Evolutionary conservation across 2,797 vertebrate species (phyloP), one percentile per base, ranked within the genome.

Genomic region (Catharus ustulatus): DNA sequence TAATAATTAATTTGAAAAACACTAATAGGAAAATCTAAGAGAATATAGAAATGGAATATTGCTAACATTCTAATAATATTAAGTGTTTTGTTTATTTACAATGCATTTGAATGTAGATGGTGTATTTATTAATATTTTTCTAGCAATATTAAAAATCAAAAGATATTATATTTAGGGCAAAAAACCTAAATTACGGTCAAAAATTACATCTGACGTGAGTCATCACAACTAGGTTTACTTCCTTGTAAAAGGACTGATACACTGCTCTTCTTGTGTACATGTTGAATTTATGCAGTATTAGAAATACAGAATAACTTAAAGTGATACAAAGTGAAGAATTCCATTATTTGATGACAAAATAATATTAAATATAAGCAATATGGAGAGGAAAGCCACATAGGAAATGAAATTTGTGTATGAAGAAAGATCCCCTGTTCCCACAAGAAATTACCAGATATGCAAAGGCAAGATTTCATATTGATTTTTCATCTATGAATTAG

Each of bases 181-280:
- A 81, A 38, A 15, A 3, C 2, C 4, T 12, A 42, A 64, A 57
- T 71, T 55, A 40, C 15, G 30, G 22, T 54, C 11, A 16, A 61
- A n/a, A 59, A 52, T n/a, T 29, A 49, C n/a, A 45, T 45, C 36
- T 32, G 5, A 21, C 7, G 6, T 16, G 45, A 42, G 1, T 76
- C 40, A 66, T 23, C 34, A 57, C 18, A 63, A 40, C 21, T n/a
- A 72, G 14, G 21, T 61, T 11, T 27, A 38, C 5, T 55, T 24
- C 18, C 13, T 61, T 1, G 2, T 43, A 71, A 71, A 84, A 48
- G 8, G 4, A 62, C 4, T 51, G 17, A 42, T 1, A 11, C 8
- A 30, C 2, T 23, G 23, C 15, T 24, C 1, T 46, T 45, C 1
- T 26, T n/a, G 30, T 32, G 10, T n/a, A 10, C 10, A 6, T 20